Conservation (phyloP, 2,113 vertebrate species). For the Sebastes fasciatus region DNA sequence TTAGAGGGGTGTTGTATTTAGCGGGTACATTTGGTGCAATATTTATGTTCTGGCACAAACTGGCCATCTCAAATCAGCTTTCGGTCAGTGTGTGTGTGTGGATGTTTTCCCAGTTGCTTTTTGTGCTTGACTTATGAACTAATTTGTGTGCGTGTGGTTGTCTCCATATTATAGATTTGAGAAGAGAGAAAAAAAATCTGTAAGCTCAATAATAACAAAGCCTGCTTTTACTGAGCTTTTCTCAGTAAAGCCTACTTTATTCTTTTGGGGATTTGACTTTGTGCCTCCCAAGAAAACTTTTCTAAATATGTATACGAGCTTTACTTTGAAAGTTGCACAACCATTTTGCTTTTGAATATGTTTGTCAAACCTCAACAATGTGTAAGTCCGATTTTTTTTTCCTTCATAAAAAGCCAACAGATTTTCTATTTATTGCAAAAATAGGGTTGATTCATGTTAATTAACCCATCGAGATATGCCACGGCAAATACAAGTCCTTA, state of each 20-base stretch:
- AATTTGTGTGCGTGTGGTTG: constrained; percentile 56
- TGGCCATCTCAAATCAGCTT: constrained; percentile 66
- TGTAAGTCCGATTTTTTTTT: constrained; percentile 56
- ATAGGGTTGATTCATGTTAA: constrained; percentile 48
- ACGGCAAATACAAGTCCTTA: constrained; percentile 23
- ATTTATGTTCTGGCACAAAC: constrained; percentile 77
- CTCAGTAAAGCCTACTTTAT: constrained; percentile 37
- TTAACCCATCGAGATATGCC: constrained; percentile 21
- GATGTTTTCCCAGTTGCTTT: constrained; percentile 58
- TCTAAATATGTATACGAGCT: constrained; percentile 74
- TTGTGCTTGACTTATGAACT: constrained; percentile 57
- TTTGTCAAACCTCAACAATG: constrained; percentile 61
- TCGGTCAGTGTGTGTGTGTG: constrained; percentile 62
- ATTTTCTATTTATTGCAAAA: constrained; percentile 80
- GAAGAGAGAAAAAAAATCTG: background rate
- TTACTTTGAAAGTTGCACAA: constrained; percentile 79
- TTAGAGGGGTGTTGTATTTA: constrained; percentile 79
- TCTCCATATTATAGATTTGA: constrained; percentile 69
- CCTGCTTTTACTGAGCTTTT: constrained; percentile 63
- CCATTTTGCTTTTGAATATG: constrained; percentile 61
- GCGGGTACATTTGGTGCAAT: constrained; percentile 84
- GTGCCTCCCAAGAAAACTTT: constrained; percentile 74
- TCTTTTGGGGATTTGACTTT: constrained; percentile 60
- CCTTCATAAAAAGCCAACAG: constrained; percentile 66
- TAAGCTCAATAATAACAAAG: constrained; percentile 34